Evolutionary conservation across 2,113 vertebrate genomes (phyloP).

Genomic region (Muscicapa adusta): DNA sequence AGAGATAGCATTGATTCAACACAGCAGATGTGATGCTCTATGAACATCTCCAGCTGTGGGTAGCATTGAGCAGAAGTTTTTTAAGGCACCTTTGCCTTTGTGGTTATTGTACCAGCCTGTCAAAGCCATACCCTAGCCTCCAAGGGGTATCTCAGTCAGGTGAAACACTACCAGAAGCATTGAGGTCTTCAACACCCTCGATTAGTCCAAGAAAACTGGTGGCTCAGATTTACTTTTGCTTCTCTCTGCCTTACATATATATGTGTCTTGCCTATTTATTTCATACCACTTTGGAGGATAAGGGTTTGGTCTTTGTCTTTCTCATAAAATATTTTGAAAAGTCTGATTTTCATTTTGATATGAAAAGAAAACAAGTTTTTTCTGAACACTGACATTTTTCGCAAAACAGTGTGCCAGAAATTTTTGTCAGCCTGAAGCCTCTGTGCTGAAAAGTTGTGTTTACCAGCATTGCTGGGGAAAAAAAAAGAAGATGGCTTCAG

Average conservation of each 20-base stretch:
- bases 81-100: neutral
- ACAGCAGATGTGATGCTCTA: neutral
- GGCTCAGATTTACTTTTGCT: neutral
- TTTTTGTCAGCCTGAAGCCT: neutral
- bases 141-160: neutral
- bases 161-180: neutral
- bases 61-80: neutral
- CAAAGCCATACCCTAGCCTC: neutral
- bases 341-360: neutral
- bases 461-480: neutral
- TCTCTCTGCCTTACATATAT: neutral
- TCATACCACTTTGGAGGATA: neutral
- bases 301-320: neutral
- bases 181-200: neutral
- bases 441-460: neutral
- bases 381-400: neutral
- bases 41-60: neutral
- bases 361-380: neutral
- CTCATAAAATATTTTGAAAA: neutral
- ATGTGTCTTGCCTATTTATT: neutral
- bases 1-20: neutral
- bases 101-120: neutral
- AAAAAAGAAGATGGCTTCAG: slow-evolving; percentile 12
- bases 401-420: neutral
- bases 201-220: neutral